A percentile compares a stretch with the other conserved stretches of the same genome.
Evolutionary conservation across 1,140 invertebrate species (phyloP).

Genomic region (Brachionus paranguensis): DNA sequence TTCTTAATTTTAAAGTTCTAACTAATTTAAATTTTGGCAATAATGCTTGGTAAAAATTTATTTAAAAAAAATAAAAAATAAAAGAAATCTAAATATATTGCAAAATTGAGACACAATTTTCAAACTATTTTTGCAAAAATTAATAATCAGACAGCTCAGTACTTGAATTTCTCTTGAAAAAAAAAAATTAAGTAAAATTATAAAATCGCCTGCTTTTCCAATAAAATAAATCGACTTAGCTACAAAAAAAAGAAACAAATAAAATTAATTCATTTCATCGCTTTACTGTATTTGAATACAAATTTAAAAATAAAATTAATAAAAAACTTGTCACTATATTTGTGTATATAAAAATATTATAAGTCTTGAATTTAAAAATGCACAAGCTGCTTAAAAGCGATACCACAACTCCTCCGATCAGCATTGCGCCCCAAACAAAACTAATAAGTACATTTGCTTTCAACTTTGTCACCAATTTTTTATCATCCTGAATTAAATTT

Average conservation of each 20-base stretch:
- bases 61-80: too few species aligned
- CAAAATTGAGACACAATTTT: too few species aligned
- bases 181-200: too few species aligned
- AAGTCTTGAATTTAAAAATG: conserved; percentile 6
- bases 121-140: too few species aligned
- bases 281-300: neutral
- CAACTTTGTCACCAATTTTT: neutral
- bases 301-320: conserved; percentile 21
- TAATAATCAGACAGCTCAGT: too few species aligned
- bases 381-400: neutral
- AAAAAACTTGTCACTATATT: conserved; percentile 15
- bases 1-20: too few species aligned
- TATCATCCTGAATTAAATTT: neutral
- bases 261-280: neutral
- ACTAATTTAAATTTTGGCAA: too few species aligned
- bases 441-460: neutral
- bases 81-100: too few species aligned
- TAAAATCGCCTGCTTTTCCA: too few species aligned
- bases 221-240: neutral
- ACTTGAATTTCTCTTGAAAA: too few species aligned
- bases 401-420: neutral
- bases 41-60: too few species aligned
- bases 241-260: neutral
- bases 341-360: conserved; percentile 7
- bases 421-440: neutral